A percentile compares a stretch with the other conserved stretches of the same genome.
phyloP scores from a whole-genome alignment of 2,113 vertebrate species.

The Enhydra lutris region DNA sequence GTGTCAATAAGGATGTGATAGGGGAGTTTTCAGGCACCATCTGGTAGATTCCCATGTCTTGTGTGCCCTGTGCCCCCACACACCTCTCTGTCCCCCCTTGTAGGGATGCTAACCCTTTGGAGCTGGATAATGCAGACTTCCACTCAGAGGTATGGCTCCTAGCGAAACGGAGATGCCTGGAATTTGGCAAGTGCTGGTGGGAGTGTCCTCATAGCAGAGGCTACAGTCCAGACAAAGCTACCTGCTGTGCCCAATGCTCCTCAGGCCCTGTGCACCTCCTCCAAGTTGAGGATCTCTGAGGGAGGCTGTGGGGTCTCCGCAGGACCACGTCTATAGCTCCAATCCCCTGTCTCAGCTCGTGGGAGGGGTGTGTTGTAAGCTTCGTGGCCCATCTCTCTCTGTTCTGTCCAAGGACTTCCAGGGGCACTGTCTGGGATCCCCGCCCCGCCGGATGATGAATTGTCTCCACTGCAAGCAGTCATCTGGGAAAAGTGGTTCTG shows the following conservation, averaged over 20 bases:
- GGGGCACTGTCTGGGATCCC: not conserved
- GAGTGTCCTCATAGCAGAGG: not conserved
- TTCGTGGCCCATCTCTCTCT: not conserved
- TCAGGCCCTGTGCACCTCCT: not conserved
- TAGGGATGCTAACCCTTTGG: not conserved
- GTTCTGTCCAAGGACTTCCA: not conserved
- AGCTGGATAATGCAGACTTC: not conserved
- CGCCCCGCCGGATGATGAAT: not conserved
- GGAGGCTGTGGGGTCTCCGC: not conserved
- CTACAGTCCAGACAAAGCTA: not conserved
- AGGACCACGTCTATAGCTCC: not conserved
- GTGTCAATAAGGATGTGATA: not conserved
- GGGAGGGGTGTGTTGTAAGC: not conserved
- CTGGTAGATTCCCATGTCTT: not conserved
- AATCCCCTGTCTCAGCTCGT: not conserved
- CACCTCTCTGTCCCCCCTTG: not conserved
- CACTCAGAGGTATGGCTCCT: not conserved
- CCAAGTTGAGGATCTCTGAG: not conserved
- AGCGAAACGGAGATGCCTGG: accelerated
- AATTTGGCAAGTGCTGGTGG: not conserved
- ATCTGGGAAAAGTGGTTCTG: not conserved
- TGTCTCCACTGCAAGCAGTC: not conserved
- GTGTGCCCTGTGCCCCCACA: not conserved
- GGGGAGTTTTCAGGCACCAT: not conserved
- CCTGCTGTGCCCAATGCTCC: not conserved